Base-by-base conservation (phyloP, 2,797 vertebrate genomes). In the Acestrorhynchus altus region DNA sequence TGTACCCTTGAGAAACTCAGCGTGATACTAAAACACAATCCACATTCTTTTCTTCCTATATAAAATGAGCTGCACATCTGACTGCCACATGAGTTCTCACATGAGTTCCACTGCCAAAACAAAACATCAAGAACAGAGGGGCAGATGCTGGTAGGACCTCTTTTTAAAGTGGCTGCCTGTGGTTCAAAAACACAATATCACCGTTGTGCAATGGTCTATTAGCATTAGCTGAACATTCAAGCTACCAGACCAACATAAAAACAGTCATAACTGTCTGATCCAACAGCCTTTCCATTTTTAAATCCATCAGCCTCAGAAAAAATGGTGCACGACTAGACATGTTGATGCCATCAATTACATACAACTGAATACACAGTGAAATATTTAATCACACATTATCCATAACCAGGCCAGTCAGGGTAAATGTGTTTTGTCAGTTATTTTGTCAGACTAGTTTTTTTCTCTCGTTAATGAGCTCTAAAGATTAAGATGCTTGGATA, bases 61-160 rank as follows among this genome's bases (percentile, higher is more conserved):
- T 51, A 15, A 69, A 51, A 54, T 2, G 6, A 52, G 20, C 4
- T 5, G 42, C 54, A 80, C 81, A 83, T 77, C 49, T 80, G 74
- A 74, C 60, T 40, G 9, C 65, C 81, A 83, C 65, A 80, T 77
- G 74, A 73, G 28, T 40, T 28, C 28, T 63, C 56, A 47, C 42
- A 4, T 18, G 10, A 12, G 18, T 24, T 42, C 31, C 35, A 54
- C 35, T 69, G 46, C 20, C 8, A 52, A 10, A 80, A 46, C 5
- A 78, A 57, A 63, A 54, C 68, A 65, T 47, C 75, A 61, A 69
- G 24, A 13, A 49, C 20, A 6, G n/a, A 60, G 35, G 56, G 4
- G 42, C 44, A 49, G 40, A n/a, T 26, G 28, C 20, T 8, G 22
- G 42, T 11, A 64, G 42, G 35, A 22, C 20, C 1, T 20, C 24